These are phyloP conservation scores for Protobothrops mucrosquamatus DNA, from an alignment of 2,113 vertebrate species.

Conservation along the genomic window DNA sequence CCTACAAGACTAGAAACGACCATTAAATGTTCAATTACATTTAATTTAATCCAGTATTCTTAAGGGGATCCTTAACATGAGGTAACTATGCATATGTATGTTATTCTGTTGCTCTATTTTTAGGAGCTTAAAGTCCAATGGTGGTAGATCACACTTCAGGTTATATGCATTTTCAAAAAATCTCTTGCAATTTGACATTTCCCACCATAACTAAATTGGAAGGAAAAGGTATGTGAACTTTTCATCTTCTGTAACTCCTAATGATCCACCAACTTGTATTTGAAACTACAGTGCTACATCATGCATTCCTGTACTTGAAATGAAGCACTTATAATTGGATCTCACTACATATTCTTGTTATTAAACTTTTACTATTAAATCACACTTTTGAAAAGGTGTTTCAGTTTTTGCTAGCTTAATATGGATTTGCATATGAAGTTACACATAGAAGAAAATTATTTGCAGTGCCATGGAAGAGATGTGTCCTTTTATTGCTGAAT, in stretches of 20 bases:
- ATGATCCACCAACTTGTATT: constrained; percentile 13
- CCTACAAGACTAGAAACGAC: constrained; percentile 32
- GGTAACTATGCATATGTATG: neutral
- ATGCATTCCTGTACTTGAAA: constrained; percentile 1
- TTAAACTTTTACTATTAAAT: constrained; percentile 27
- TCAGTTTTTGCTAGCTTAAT: constrained; percentile 4
- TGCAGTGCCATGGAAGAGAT: neutral
- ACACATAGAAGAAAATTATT: neutral
- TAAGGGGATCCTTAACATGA: neutral
- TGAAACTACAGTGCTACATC: constrained; percentile 2
- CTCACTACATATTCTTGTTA: neutral
- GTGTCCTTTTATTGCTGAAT: neutral
- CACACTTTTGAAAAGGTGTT: constrained; percentile 21
- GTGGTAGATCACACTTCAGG: neutral
- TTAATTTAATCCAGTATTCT: constrained; percentile 12
- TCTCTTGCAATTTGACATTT: constrained; percentile 4
- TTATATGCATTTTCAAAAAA: neutral
- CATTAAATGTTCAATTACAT: constrained; percentile 16
- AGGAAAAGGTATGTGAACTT: constrained; percentile 15
- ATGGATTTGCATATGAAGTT: neutral
- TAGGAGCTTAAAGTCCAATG: neutral
- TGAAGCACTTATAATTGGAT: constrained; percentile 28
- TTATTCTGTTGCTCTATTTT: neutral
- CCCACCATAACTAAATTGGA: constrained; percentile 12
- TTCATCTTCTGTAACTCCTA: constrained; percentile 19